Percentiles rank a stretch among this genome's conserved stretches.
phyloP scores from a whole-genome alignment of 2,113 vertebrate species.

The Collichthys lucidus region DNA sequence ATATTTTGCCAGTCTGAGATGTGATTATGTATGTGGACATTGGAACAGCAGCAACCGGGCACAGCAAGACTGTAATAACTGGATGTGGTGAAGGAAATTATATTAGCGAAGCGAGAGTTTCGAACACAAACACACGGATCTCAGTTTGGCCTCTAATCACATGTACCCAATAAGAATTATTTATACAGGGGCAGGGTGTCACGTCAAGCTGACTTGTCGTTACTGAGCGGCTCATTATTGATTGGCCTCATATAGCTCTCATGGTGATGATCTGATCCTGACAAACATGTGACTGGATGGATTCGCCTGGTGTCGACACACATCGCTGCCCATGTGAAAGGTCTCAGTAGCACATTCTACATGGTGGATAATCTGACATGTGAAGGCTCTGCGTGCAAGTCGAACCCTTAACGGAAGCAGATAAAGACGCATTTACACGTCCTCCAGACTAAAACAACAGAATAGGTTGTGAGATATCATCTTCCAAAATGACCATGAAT shows the following conservation, averaged over 20 bases:
- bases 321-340: slow-evolving; percentile 5
- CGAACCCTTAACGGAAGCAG: not conserved
- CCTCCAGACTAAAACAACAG: not conserved
- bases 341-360: not conserved
- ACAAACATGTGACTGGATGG: slow-evolving; percentile 33
- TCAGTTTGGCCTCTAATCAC: not conserved
- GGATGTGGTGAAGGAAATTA: not conserved
- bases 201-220: not conserved
- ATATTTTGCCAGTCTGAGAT: slow-evolving; percentile 29
- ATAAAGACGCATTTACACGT: not conserved
- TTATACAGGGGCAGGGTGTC: slow-evolving; percentile 6
- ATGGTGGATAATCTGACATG: not conserved
- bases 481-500: not conserved
- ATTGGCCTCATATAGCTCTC: slow-evolving; percentile 23
- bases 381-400: slow-evolving; percentile 16
- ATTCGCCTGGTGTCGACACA: slow-evolving; percentile 22
- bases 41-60: slow-evolving; percentile 22
- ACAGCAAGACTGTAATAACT: slow-evolving; percentile 29
- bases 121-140: not conserved
- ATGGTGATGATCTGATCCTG: slow-evolving; percentile 17
- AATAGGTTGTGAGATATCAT: not conserved
- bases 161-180: slow-evolving; percentile 12
- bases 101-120: not conserved
- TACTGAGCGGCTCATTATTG: slow-evolving; percentile 19
- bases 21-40: slow-evolving; percentile 34